phyloP scores from a whole-genome alignment of 2,797 vertebrate genomes.

The Catostomus latipinnis region DNA sequence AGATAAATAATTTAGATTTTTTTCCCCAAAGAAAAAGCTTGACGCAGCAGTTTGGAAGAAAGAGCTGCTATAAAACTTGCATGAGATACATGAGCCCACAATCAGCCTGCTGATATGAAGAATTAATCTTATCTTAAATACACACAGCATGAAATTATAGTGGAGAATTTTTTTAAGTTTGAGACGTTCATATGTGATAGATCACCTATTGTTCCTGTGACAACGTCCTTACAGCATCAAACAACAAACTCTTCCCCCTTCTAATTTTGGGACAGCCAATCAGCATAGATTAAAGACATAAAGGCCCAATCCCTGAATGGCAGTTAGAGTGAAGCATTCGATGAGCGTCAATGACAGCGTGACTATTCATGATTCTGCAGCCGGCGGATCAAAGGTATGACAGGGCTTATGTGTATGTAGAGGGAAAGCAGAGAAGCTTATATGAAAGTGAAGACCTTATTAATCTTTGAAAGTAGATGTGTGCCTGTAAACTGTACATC shows the following conservation, averaged over 20 bases:
- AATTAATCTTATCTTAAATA: slow-evolving; percentile 74
- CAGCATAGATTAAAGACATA: slow-evolving; percentile 45
- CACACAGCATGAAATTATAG: slow-evolving; percentile 20
- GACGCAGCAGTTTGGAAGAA: slow-evolving; percentile 75
- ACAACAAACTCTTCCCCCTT: slow-evolving; percentile 56
- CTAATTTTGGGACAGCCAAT: slow-evolving; percentile 35
- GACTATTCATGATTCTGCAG: slow-evolving; percentile 35
- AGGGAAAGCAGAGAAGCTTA: not conserved
- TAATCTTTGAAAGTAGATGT: not conserved
- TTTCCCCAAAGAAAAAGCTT: slow-evolving; percentile 69
- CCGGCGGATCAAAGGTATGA: slow-evolving; percentile 32
- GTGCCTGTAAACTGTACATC: not conserved
- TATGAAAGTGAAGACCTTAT: slow-evolving; percentile 22
- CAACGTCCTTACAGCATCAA: slow-evolving; percentile 74
- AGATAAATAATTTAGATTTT: slow-evolving; percentile 78
- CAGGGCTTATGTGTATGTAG: not conserved
- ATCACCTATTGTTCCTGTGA: slow-evolving; percentile 68
- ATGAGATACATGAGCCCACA: slow-evolving; percentile 78
- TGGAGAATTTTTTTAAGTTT: slow-evolving; percentile 13
- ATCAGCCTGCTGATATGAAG: slow-evolving; percentile 73
- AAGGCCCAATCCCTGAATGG: slow-evolving; percentile 14
- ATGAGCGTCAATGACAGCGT: slow-evolving; percentile 27
- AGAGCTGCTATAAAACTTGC: slow-evolving; percentile 72
- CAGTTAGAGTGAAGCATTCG: slow-evolving; percentile 24
- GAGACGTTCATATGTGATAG: slow-evolving; percentile 15